A percentile compares a stretch with the other conserved stretches of the same genome.
phyloP scores from a whole-genome alignment of 2,797 vertebrate species.

The Acrocephalus scirpaceus region DNA sequence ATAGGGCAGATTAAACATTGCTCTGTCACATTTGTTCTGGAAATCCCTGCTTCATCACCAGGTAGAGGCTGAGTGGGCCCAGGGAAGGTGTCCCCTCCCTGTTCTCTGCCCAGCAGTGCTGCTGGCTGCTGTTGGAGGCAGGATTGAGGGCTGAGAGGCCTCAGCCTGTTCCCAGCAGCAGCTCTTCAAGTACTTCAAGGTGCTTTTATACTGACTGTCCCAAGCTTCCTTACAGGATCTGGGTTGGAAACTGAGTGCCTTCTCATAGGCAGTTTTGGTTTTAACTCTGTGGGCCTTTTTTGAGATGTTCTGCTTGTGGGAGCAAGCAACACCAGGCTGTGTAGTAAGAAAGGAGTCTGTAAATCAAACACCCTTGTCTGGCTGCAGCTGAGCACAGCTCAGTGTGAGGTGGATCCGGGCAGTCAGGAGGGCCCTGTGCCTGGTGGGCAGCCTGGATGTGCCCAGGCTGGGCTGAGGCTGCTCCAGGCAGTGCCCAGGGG shows the following conservation, averaged over 20 bases:
- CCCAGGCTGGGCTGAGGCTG: not conserved
- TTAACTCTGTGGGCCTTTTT: not conserved
- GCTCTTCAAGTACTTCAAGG: not conserved
- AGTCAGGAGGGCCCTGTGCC: not conserved
- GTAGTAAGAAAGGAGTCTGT: not conserved
- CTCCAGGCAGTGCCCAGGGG: not conserved
- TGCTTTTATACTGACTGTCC: not conserved
- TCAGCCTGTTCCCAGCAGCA: not conserved
- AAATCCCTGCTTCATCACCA: not conserved
- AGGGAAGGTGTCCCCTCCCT: not conserved
- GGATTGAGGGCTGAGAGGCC: not conserved
- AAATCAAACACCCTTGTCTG: fast-evolving
- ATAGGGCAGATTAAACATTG: not conserved
- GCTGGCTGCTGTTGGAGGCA: not conserved
- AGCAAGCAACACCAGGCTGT: not conserved
- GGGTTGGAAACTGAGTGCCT: not conserved
- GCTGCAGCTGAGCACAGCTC: fast-evolving
- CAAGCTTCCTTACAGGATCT: not conserved
- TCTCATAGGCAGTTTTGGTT: not conserved
- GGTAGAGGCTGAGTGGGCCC: not conserved
- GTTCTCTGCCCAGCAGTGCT: not conserved
- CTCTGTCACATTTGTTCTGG: not conserved
- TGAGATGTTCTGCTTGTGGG: not conserved
- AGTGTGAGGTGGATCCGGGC: fast-evolving
- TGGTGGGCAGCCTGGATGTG: not conserved